Evolutionary conservation across 2,797 vertebrate species (phyloP), one percentile per base, ranked within the genome.

Genomic region (Eupleurogrammus muticus): DNA sequence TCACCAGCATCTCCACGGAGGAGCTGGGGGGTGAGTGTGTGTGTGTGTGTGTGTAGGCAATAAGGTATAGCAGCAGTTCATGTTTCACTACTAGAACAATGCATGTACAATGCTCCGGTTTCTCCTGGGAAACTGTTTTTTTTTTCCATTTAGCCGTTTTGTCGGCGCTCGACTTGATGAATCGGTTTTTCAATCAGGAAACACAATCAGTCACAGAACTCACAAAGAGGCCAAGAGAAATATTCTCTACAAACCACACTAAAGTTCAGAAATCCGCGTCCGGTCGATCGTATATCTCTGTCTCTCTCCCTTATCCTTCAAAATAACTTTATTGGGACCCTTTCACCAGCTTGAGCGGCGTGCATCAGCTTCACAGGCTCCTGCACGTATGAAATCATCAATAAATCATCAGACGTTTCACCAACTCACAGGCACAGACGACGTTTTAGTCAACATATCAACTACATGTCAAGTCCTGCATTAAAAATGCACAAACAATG

Each of bases 1-100:
- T 98, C 81, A 97, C 95, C 16, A 98, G 96, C 71, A 96, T 98
- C 91, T 98, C 97, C 0, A 96, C 96, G 73, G 97, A 98, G 90
- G 97, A 98, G 78, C 94, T 98, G 9, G 96, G 96, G 70, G 97
- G 97, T 98, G 93, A 96, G 95, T 16, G 53, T n/a, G n/a, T n/a
- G n/a, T n/a, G n/a, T n/a, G 97, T 98, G 93, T 96, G 95, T 16
- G 53, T 35, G 51, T 17, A 17, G 14, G 40, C 20, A 17, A 73
- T 76, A 76, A 77, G 66, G 73, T 63, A 28, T 28, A 46, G 28
- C 66, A 21, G 70, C 75, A 85, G 87, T 88, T 89, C 79, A 77
- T 80, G 84, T 77, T 73, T 70, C 71, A 9, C 59, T 66, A 48
- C 66, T 71, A 54, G 64, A 83, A 86, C 84, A 87, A 85, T 84